Evolutionary conservation across 2,113 vertebrate genomes (phyloP).

Genomic region (Neoarius graeffei): DNA sequence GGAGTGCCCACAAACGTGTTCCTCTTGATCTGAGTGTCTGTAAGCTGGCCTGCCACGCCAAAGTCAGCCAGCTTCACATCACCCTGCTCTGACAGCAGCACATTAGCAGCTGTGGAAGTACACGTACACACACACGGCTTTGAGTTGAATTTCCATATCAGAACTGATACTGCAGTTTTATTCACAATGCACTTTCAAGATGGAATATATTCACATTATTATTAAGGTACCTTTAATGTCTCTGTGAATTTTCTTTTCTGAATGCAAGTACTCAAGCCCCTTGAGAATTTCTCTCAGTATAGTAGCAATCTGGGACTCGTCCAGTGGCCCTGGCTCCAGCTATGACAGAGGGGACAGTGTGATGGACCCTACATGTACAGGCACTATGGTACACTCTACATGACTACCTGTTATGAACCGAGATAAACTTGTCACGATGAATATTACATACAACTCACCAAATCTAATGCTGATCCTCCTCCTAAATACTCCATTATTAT

Average conservation of each 20-base stretch:
- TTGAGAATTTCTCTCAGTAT: conserved; percentile 95
- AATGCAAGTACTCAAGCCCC: conserved; percentile 96
- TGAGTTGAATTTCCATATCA: background rate
- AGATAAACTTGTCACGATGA: background rate
- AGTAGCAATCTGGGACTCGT: conserved; percentile 95
- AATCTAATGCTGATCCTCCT: conserved; percentile 91
- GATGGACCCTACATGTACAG: background rate
- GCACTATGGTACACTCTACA: background rate
- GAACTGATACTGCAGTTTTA: background rate
- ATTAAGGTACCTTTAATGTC: conserved; percentile 90
- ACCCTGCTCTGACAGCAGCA: conserved; percentile 93
- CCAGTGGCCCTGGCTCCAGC: conserved; percentile 91
- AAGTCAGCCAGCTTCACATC: conserved; percentile 97
- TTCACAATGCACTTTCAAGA: background rate
- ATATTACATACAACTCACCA: conserved; percentile 75
- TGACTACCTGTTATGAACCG: background rate
- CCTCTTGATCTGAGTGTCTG: conserved; percentile 96
- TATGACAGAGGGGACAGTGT: conserved; percentile 57
- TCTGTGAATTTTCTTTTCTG: conserved; percentile 98
- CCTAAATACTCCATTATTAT: conserved; percentile 98
- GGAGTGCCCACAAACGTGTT: conserved; percentile 98
- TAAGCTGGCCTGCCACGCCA: conserved; percentile 95
- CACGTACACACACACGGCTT: background rate
- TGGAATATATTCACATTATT: background rate
- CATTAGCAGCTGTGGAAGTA: conserved; percentile 85